Percentiles rank a stretch among this genome's conserved stretches.
phyloP scores from a whole-genome alignment of 1,140 invertebrate species.

The Atopsyche davidsoni region DNA sequence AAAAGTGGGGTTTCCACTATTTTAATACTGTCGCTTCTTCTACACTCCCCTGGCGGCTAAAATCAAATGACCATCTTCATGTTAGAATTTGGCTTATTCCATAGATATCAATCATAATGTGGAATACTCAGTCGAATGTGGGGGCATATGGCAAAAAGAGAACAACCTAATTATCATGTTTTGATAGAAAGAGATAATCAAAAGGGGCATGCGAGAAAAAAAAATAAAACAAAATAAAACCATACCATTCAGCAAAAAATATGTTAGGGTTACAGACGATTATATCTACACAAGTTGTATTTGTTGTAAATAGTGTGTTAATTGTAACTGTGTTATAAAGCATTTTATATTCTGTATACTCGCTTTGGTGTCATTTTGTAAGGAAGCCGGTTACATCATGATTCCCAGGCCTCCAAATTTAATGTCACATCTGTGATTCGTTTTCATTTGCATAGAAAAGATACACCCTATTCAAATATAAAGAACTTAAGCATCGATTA shows the following conservation, averaged over 20 bases:
- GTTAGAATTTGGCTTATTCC: conserved; percentile 31
- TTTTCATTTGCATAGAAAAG: too few species aligned
- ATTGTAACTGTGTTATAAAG: too few species aligned
- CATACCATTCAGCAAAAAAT: neutral
- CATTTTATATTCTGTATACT: too few species aligned
- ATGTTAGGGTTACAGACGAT: neutral
- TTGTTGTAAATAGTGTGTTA: conserved; percentile 11
- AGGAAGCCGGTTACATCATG: too few species aligned
- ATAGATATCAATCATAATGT: too few species aligned
- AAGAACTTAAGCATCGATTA: too few species aligned
- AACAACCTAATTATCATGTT: conserved; percentile 13
- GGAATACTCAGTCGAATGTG: neutral
- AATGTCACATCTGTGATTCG: too few species aligned
- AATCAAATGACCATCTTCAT: conserved; percentile 36
- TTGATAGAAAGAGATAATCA: conserved; percentile 1
- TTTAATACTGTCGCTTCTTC: conserved; percentile 39
- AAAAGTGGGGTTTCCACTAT: conserved; percentile 37
- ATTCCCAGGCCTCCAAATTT: conserved; percentile 19
- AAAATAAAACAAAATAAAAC: neutral
- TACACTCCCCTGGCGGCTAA: conserved; percentile 49
- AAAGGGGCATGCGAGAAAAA: neutral
- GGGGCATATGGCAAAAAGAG: conserved; percentile 10
- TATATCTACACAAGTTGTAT: neutral
- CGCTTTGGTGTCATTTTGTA: too few species aligned
- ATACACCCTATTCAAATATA: too few species aligned